Percentiles rank a stretch among this genome's conserved stretches.
phyloP scores from a whole-genome alignment of 2,113 vertebrate species.

The Ailuropoda melanoleuca region DNA sequence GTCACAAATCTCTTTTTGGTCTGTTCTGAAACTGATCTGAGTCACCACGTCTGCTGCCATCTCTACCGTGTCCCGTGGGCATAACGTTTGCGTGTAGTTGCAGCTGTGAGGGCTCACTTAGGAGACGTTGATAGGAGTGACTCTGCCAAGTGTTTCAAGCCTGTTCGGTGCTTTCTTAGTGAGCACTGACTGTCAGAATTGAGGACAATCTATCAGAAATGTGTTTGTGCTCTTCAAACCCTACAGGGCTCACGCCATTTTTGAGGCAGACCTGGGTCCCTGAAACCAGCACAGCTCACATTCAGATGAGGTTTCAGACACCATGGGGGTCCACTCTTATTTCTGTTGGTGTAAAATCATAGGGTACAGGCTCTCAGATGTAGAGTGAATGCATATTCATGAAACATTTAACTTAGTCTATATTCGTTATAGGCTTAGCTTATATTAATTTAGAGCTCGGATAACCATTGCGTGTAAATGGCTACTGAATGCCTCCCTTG shows the following conservation, averaged over 20 bases:
- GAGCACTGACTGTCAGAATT: not conserved
- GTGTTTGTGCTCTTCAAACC: not conserved
- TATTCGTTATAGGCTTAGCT: not conserved
- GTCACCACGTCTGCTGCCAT: not conserved
- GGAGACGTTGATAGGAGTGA: not conserved
- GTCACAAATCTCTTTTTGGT: not conserved
- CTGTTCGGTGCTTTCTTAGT: not conserved
- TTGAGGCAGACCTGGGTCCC: not conserved
- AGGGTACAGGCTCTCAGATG: not conserved
- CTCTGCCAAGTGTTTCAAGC: not conserved
- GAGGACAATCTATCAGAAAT: not conserved
- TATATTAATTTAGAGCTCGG: not conserved
- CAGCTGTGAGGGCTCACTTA: rapidly evolving
- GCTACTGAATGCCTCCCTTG: not conserved
- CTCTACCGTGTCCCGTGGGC: not conserved
- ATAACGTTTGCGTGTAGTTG: not conserved
- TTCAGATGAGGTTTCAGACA: too few relatives aligned
- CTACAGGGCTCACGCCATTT: not conserved
- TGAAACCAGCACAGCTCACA: not conserved
- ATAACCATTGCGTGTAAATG: not conserved
- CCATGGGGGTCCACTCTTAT: not conserved
- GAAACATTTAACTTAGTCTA: not conserved
- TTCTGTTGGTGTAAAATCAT: not conserved
- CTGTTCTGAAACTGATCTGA: not conserved
- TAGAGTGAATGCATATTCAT: not conserved